phyloP scores from a whole-genome alignment of 2,888 invertebrate species.

The Archips xylosteana region DNA sequence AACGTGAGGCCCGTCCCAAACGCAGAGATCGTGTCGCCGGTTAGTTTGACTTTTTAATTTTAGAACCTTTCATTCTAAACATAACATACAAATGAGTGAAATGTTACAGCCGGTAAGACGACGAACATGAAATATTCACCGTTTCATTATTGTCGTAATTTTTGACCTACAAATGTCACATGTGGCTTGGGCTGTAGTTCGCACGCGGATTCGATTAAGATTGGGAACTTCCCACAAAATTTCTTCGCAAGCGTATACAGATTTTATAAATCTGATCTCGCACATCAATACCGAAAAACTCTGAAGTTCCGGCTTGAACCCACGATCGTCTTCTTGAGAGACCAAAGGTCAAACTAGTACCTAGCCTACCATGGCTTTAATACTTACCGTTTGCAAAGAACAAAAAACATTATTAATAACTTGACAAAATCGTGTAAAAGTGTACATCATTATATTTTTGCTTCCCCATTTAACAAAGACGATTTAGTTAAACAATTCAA shows the following conservation, averaged over 20 bases:
- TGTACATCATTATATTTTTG: constrained; percentile 49
- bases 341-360: no score
- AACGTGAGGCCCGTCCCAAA: constrained; percentile 26
- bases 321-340: no score
- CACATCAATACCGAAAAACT: no score
- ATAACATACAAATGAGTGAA: constrained; percentile 19
- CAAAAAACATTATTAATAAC: constrained; percentile 5
- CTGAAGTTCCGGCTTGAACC: no score
- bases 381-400: not conserved
- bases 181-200: no score
- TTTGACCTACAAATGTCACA: no score
- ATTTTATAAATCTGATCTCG: no score
- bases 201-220: no score
- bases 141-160: no score
- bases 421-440: constrained; percentile 19
- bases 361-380: no score
- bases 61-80: constrained; percentile 28
- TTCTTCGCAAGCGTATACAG: no score
- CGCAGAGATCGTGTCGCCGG: constrained; percentile 44
- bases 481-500: constrained; percentile 61
- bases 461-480: constrained; percentile 50
- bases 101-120: constrained; percentile 19
- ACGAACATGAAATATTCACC: not conserved
- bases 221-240: no score
- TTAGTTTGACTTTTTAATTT: constrained; percentile 36